These are phyloP conservation scores for Labeo catla DNA, from an alignment of 2,113 vertebrate genomes.

Conservation along the genomic window DNA sequence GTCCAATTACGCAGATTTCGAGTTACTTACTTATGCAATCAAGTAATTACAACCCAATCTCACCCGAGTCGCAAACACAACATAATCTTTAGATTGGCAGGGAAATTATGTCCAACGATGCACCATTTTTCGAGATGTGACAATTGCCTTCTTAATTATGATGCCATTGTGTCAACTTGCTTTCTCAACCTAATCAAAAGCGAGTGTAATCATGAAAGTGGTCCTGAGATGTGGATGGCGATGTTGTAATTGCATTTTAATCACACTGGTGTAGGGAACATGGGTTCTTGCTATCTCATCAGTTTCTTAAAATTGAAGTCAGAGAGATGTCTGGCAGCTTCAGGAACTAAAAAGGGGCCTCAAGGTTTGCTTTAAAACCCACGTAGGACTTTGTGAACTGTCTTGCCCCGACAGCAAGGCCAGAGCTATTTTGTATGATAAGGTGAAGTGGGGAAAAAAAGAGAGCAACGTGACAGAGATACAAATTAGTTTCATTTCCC, in stretches of 20 bases:
- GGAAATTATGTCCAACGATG: slow-evolving; percentile 46
- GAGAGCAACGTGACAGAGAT: not conserved
- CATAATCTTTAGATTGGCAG: slow-evolving; percentile 44
- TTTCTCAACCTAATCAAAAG: slow-evolving; percentile 45
- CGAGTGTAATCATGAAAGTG: slow-evolving; percentile 44
- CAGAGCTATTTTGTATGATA: not conserved
- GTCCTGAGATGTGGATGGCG: slow-evolving; percentile 23
- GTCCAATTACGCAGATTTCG: slow-evolving; percentile 47
- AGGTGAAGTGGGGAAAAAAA: not conserved
- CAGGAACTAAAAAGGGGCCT: not conserved
- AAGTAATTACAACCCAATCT: slow-evolving; percentile 54
- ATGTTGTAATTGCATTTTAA: slow-evolving; percentile 34
- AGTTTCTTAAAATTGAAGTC: slow-evolving; percentile 32
- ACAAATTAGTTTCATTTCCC: not conserved
- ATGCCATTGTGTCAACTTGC: slow-evolving; percentile 44
- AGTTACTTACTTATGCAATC: slow-evolving; percentile 53
- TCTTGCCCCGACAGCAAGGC: not conserved
- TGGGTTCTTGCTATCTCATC: slow-evolving; percentile 25
- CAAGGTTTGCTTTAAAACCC: slow-evolving; percentile 13
- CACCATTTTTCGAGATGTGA: slow-evolving; percentile 26
- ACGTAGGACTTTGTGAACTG: slow-evolving; percentile 5
- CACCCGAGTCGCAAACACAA: slow-evolving; percentile 33
- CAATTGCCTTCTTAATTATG: slow-evolving; percentile 49
- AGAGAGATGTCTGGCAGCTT: slow-evolving; percentile 17
- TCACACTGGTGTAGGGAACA: slow-evolving; percentile 29